Evolutionary conservation across 1,140 invertebrate genomes (phyloP), one percentile per base, ranked within the genome.

Genomic region (Hyposmocoma kahamanoa): DNA sequence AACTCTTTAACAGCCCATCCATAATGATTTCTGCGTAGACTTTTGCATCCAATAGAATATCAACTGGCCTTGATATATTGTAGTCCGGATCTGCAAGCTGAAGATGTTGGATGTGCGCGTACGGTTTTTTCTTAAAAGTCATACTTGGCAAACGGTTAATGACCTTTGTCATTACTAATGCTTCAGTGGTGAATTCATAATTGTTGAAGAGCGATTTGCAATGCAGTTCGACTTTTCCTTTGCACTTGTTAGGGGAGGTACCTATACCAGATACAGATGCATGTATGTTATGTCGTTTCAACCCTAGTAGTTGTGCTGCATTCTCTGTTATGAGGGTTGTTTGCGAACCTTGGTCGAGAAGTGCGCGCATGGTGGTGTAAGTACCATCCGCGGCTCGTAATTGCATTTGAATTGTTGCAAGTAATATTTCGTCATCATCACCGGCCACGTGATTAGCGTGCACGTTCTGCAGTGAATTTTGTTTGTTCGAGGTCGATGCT

Each of bases 41-140:
- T 6, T 17, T 24, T 1, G 32, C 46, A n/a, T 39, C 46, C 3
- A 47, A n/a, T 2, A 47, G 22, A 5, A 47, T 5, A 19, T 47
- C 46, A 4, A 47, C 11, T 6, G 30, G n/a, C 13, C 20, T 22
- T 15, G 28, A 24, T 17, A 24, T 11, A 11, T 28, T 18, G 15
- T 32, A 47, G 13, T 34, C 38, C 2, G 46, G 46, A n/a, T 47
- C 30, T 5, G 46, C 46, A 3, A 47, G 21, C 6, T 24, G 5
- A 17, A 47, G 3, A 15, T 20, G 2, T 9, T 39, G 5, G 1
- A 47, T 15, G 6, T 47, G 30, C 2, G 15, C 1, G 13, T 20
- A 53, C 4, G 38, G 6, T n/a, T 39, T 15, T 39, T 39, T 39
- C 9, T 6, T 39, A 20, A 39, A 39, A 19, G 38, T 20, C 9